These are phyloP conservation scores for Eupithecia subumbrata DNA, from an alignment of 2,888 invertebrate species.

Conservation along the genomic window DNA sequence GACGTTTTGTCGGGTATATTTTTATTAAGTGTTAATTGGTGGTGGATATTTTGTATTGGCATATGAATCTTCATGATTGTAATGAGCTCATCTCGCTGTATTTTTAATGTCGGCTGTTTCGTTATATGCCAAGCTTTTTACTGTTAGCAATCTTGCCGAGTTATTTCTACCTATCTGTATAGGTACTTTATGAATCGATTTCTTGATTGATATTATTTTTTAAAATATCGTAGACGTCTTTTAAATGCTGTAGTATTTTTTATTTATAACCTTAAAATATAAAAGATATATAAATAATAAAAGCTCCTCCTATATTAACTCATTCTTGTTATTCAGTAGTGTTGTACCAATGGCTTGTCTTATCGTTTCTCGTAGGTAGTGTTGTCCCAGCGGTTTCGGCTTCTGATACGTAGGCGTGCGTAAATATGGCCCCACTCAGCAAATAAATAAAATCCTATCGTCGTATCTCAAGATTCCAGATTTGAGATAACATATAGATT, in stretches of 20 bases:
- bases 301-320: background rate
- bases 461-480: constrained; percentile 55
- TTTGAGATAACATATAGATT: constrained; percentile 64
- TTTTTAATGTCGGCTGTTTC: constrained; percentile 19
- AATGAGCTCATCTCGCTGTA: constrained; percentile 22
- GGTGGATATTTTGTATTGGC: constrained; percentile 42
- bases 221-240: background rate
- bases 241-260: background rate
- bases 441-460: constrained; percentile 64
- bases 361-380: constrained; percentile 13
- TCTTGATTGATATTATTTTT: background rate
- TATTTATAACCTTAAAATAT: background rate
- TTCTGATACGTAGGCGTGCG: constrained; percentile 50
- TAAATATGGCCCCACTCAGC: constrained; percentile 44
- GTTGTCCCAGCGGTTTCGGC: constrained; percentile 16
- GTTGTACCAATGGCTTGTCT: constrained; percentile 10
- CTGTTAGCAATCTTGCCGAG: background rate
- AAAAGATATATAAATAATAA: background rate
- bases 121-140: constrained; percentile 11
- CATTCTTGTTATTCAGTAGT: constrained; percentile 1
- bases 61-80: constrained; percentile 35
- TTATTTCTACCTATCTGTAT: background rate
- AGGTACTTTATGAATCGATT: background rate
- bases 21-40: constrained; percentile 57
- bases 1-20: constrained; percentile 51